These are phyloP conservation scores for Lasioglossum villosulum DNA, from an alignment of 2,888 invertebrate species.

Conservation along the genomic window DNA sequence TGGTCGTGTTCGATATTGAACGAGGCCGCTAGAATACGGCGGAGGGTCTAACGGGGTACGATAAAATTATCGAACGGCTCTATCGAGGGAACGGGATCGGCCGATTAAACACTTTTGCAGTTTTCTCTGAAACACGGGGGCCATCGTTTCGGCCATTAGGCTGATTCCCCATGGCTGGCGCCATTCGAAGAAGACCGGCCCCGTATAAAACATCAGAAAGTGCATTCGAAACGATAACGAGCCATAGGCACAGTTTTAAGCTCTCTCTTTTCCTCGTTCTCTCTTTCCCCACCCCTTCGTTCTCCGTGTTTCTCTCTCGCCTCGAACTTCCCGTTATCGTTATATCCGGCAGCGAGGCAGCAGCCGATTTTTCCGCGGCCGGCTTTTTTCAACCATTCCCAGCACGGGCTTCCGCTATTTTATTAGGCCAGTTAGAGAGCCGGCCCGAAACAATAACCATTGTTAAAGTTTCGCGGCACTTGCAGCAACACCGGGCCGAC, in stretches of 20 bases:
- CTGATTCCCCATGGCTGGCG: slow-evolving; percentile 27
- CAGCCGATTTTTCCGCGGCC: slow-evolving; percentile 37
- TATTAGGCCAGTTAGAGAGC: slow-evolving; percentile 65
- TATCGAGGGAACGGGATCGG: slow-evolving; percentile 1
- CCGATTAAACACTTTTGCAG: slow-evolving; percentile 25
- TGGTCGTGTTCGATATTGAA: not conserved
- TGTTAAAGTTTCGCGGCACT: slow-evolving; percentile 63
- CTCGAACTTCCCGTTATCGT: slow-evolving; percentile 28
- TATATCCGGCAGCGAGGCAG: not conserved
- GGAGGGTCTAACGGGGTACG: not conserved
- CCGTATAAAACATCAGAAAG: slow-evolving; percentile 34
- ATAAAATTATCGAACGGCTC: slow-evolving; percentile 9
- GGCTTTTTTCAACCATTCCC: slow-evolving; percentile 33
- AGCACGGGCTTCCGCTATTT: slow-evolving; percentile 56
- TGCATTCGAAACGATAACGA: slow-evolving; percentile 51
- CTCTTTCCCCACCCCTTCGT: not conserved
- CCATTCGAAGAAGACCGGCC: slow-evolving; percentile 22
- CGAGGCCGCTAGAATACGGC: not conserved
- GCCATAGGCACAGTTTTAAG: slow-evolving; percentile 32
- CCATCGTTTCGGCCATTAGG: slow-evolving; percentile 18
- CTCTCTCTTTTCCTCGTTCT: not conserved
- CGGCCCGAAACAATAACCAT: slow-evolving; percentile 70
- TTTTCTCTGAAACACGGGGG: not conserved
- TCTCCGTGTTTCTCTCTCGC: not conserved
- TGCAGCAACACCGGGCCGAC: slow-evolving; percentile 49